phyloP scores from a whole-genome alignment of 2,113 vertebrate genomes.

The Hyaena hyaena region DNA sequence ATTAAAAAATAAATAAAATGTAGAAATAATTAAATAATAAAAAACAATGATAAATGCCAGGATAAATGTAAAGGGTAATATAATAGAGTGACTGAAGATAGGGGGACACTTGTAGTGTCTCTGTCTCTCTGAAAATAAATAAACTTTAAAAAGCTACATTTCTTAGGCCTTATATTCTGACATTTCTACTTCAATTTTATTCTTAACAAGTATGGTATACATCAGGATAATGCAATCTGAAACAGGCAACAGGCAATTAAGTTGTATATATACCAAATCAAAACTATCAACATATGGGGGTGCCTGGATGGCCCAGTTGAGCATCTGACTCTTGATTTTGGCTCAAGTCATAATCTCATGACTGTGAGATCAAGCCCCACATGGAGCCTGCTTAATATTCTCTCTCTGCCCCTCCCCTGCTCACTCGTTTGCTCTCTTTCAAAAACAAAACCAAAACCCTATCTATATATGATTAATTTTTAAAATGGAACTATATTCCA shows the following conservation, averaged over 20 bases:
- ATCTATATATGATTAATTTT: neutral
- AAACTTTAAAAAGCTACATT: neutral
- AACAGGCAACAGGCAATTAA: neutral
- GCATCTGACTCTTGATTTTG: no score
- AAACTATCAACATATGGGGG: neutral
- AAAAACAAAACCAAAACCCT: no score
- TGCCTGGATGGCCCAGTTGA: no score
- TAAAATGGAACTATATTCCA: neutral
- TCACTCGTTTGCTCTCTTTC: no score
- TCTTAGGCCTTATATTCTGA: constrained; percentile 1
- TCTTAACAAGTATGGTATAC: neutral
- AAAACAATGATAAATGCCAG: neutral
- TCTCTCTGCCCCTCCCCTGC: no score
- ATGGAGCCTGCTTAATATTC: no score
- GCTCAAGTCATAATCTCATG: no score
- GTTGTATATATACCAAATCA: neutral
- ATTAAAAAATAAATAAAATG: neutral
- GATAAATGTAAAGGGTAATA: neutral
- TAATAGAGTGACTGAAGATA: neutral
- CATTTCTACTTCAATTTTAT: constrained; percentile 9
- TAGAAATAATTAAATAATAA: neutral
- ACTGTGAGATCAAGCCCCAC: no score
- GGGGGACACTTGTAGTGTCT: no score
- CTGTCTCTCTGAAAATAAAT: no score
- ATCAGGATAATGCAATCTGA: neutral